Base-by-base conservation (phyloP, 1,140 invertebrate genomes). In the Trachelipus rathkii region DNA sequence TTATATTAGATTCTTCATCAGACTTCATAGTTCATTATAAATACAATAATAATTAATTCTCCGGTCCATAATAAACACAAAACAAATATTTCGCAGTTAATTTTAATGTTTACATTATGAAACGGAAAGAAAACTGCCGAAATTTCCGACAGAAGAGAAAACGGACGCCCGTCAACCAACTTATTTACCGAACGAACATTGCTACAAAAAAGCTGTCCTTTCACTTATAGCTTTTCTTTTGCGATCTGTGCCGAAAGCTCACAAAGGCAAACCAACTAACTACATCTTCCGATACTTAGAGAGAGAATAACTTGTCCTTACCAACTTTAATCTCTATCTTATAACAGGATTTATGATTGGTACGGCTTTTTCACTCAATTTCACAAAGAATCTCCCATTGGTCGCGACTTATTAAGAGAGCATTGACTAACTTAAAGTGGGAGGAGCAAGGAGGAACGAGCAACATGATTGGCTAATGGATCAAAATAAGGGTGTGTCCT, bases 391-490 rank as follows among this genome's bases (percentile, higher is more conserved):
- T n/a, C 10, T 33, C 19, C 45, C 43, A 78, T 78, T 78, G 77
- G 77, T 15, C 1, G 70, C n/a, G 1, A 24, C 46, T 21, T 33
- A 33, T 72, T 19, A 11, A 33, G 45, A 71, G 43, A 5, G 45
- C 67, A 75, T 73, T 75, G 75, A 78, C 75, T 74, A 78, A 78
- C 75, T 74, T 71, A 69, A 74, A 73, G 53, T 70, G 74, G 77
- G 77, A 46, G 77, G 77, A 15, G 71, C 74, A 44, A 13, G 24
- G 73, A 70, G 70, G 50, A 70, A 78, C 50, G 45, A 44, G 6
- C 0, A 19, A 44, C 6, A 44, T 24, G 44, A 73, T 13, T 78
- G 74, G 77, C 24, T 24, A 71, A 33, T 33, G 0, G 21, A 19
- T 0, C 0, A 5, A 13, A 15, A 23, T 45, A 43, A 15, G 66